Percentiles rank a stretch among this genome's conserved stretches.
phyloP scores from a whole-genome alignment of 2,888 invertebrate species.

The Notodonta ziczac region DNA sequence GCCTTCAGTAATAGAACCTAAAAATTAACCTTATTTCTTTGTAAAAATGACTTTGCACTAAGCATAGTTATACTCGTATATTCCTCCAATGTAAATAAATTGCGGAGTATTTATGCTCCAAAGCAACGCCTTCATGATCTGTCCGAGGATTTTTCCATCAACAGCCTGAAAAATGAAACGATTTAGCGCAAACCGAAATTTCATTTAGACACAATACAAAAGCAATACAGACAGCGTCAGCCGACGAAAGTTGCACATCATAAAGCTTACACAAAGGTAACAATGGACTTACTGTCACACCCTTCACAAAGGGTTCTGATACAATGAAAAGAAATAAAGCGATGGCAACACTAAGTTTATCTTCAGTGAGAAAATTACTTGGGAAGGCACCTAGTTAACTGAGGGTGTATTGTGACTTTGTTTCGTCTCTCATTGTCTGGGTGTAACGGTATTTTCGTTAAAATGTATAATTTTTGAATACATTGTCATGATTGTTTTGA shows the following conservation, averaged over 20 bases:
- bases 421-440: slow-evolving; percentile 45
- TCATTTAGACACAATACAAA: slow-evolving; percentile 43
- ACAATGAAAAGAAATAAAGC: slow-evolving; percentile 65
- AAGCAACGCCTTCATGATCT: too few relatives aligned
- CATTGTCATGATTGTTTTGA: slow-evolving; percentile 33
- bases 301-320: slow-evolving; percentile 59
- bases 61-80: too few relatives aligned
- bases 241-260: slow-evolving; percentile 60
- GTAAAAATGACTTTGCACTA: too few relatives aligned
- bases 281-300: slow-evolving; percentile 52
- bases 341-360: slow-evolving; percentile 54
- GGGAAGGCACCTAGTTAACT: slow-evolving; percentile 40
- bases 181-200: slow-evolving; percentile 31
- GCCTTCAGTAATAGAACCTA: too few relatives aligned
- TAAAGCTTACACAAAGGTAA: slow-evolving; percentile 64
- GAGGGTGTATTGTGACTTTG: slow-evolving; percentile 41
- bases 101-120: too few relatives aligned
- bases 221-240: slow-evolving; percentile 35
- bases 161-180: slow-evolving; percentile 18
- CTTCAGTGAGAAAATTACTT: slow-evolving; percentile 52
- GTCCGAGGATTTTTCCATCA: slow-evolving; percentile 9
- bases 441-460: slow-evolving; percentile 24
- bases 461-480: slow-evolving; percentile 38
- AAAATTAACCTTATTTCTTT: too few relatives aligned
- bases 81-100: too few relatives aligned